Conservation (phyloP, 2,113 vertebrate genomes). For the Monarcha castaneiventris region DNA sequence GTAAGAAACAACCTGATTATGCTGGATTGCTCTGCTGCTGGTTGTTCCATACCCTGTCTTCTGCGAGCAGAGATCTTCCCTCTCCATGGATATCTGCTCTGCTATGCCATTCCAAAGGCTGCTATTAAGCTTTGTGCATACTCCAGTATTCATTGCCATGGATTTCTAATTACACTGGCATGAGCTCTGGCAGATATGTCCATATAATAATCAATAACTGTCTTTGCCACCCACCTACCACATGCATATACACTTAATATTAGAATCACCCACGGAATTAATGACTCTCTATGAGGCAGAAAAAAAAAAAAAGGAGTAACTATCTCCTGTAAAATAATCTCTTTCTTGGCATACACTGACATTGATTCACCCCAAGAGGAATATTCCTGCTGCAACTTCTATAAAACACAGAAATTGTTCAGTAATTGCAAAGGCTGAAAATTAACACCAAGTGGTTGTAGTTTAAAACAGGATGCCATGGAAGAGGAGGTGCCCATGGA, state of each 20-base stretch:
- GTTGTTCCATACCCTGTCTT: neutral
- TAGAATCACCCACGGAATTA: constrained; percentile 28
- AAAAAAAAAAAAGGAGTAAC: neutral
- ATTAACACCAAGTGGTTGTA: neutral
- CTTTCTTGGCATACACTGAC: constrained; percentile 3
- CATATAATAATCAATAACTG: constrained; percentile 40
- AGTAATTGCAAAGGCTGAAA: neutral
- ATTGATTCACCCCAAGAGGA: constrained; percentile 40
- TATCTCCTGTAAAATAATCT: constrained; percentile 5
- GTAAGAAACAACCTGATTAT: neutral
- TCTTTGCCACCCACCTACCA: constrained; percentile 50
- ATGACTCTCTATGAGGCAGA: neutral
- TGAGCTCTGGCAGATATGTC: constrained; percentile 45
- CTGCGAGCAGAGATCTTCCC: neutral
- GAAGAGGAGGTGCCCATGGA: neutral
- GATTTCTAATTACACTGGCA: constrained; percentile 20
- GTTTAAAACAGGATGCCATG: neutral
- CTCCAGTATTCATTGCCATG: neutral
- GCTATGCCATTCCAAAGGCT: neutral
- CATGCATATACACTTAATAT: constrained; percentile 51
- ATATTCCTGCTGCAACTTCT: constrained; percentile 16
- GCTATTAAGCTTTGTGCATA: neutral
- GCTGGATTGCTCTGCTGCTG: neutral
- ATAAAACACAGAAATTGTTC: neutral
- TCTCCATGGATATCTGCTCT: neutral